Conservation (phyloP, 2,888 invertebrate genomes). For the Dendrolimus pini region DNA sequence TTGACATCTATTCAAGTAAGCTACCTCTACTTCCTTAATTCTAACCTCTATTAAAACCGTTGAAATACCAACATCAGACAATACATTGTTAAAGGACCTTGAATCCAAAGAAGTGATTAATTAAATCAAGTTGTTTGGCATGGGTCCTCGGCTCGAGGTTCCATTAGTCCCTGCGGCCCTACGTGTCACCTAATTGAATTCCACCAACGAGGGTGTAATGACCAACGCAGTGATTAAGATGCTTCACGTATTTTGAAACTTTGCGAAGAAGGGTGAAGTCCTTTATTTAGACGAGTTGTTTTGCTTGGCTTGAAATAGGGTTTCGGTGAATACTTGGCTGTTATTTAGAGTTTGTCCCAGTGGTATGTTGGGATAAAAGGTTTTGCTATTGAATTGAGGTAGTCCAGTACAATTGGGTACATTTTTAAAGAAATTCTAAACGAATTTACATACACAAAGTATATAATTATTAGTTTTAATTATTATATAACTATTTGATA, state of each 20-base stretch:
- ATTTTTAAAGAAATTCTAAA: not conserved
- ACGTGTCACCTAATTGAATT: slow-evolving; percentile 23
- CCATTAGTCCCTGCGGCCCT: slow-evolving; percentile 9
- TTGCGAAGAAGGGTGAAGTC: not conserved
- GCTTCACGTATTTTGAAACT: slow-evolving; percentile 1
- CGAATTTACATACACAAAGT: not conserved
- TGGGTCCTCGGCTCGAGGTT: slow-evolving; percentile 11
- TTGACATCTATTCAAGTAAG: too few relatives aligned
- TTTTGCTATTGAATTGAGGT: too few relatives aligned
- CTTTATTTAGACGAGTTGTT: not conserved
- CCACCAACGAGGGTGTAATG: slow-evolving; percentile 8
- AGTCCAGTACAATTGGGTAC: too few relatives aligned
- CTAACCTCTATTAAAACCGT: too few relatives aligned
- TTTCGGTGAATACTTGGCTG: not conserved
- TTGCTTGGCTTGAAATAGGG: not conserved
- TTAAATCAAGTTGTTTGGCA: slow-evolving; percentile 15
- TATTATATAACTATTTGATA: too few relatives aligned
- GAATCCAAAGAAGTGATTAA: slow-evolving; percentile 14
- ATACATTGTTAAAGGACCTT: not conserved
- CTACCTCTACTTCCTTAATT: too few relatives aligned
- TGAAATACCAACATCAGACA: too few relatives aligned
- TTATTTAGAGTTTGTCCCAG: not conserved
- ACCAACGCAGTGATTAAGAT: slow-evolving; percentile 13
- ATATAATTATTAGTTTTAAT: too few relatives aligned
- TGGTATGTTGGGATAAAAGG: too few relatives aligned